Evolutionary conservation across 2,797 vertebrate species (phyloP), one percentile per base, ranked within the genome.

Genomic region (Morelia viridis): DNA sequence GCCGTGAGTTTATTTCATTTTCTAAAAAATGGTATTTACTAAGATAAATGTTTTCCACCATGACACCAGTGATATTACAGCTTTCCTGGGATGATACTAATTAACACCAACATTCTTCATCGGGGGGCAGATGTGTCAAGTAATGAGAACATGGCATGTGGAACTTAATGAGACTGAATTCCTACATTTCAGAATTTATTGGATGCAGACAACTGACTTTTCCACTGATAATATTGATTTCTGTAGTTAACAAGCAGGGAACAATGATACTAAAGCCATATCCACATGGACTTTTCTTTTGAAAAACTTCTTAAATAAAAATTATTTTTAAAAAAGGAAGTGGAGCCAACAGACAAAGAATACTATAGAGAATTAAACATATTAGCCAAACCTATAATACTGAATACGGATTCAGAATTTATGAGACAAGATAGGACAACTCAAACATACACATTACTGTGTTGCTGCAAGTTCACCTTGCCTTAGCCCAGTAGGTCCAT

Each of bases 31-130:
- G 0, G 41, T n/a, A 86, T 28, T 92, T 15, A 0, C 68, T 24
- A 26, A 6, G 65, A 87, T 58, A 64, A 84, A 56, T 84, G 80
- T 85, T 92, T 89, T 50, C 65, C 1, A 0, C 56, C 50, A 1
- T 0, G 0, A 53, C 0, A 0, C 76, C 65, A 76, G 31, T 1
- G 13, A 19, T 24, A 35, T 15, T 4, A 68, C 0, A 0, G 7
- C 60, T 35, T 71, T 0, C 46, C 0, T 60, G 1, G 50, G 68
- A 80, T 58, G 57, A 46, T 35, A 64, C 2, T 19, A 71, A 28
- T 9, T 22, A 57, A 76, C 7, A 57, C 53, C 31, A 68, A 85
- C 50, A 64, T 89, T 85, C 87, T 92, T 89, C 87, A 15, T 13
- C 15, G 5, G 58, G 76, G 65, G 50, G 15, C 17, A 88, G 24